Evolutionary conservation across 2,888 invertebrate species (phyloP), one percentile per base, ranked within the genome.

Genomic region (Chaetoderma sp.): DNA sequence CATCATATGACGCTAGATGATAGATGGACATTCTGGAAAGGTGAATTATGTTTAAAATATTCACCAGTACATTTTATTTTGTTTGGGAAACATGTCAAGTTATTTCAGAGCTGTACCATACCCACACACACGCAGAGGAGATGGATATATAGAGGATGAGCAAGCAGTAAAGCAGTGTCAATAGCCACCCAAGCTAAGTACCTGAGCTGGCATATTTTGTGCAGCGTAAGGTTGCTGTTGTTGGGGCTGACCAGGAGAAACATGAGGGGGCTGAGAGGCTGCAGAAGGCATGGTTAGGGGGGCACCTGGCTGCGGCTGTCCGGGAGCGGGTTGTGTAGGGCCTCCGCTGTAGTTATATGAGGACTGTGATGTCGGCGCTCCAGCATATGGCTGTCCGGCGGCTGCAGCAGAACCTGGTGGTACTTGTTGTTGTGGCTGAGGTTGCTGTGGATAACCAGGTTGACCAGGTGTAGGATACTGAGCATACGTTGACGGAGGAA

Each of bases 341-440:
- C 13, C 27, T 55, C 42, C 54, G 62, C 44, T 63, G 63, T 18
- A 59, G 66, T 25, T 47, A 63, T 39, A 50, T 45, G 6, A 36
- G 47, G 5, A n/a, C 36, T 32, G 33, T 16, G 65, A 42, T 54
- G 54, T 21, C 18, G 58, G 61, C 21, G 58, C 30, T 18, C 45
- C 16, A 21, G 65, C 58, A 16, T 49, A 65, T 45, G 63, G 67
- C 21, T 71, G 60, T n/a, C 50, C 52, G 28, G 57, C 60, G 16
- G 54, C 62, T 52, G 23, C 45, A 21, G 30, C 61, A 27, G 52
- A 59, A 16, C 39, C 28, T 21, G 49, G 66, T 28, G 57, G 67
- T 44, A 55, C 63, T 50, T 60, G 45, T 33, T 65, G 68, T 23
- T 64, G 67, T 60, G 56, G 55, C 45, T 45, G 66, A 25, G 56